These are phyloP conservation scores for Plagodis dolabraria DNA, from an alignment of 2,888 invertebrate species.

Conservation along the genomic window DNA sequence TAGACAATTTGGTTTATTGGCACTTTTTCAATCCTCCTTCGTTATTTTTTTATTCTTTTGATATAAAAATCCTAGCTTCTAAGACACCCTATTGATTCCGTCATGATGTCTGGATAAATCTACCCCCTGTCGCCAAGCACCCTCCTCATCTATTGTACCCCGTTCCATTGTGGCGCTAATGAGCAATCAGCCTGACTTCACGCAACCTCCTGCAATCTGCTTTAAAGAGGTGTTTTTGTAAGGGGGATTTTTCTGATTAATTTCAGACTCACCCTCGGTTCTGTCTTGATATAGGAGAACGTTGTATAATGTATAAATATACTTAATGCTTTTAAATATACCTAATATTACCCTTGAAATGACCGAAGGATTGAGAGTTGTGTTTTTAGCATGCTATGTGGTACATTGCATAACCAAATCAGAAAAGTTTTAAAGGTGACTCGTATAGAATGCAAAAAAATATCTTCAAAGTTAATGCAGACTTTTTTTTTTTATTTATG, in stretches of 20 bases:
- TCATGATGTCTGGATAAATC: constrained; percentile 8
- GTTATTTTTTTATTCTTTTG: not conserved
- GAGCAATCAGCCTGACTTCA: constrained; percentile 16
- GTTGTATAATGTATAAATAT: too few species aligned
- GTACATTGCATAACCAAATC: too few species aligned
- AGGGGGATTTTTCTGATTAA: constrained; percentile 6
- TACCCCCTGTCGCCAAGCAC: constrained; percentile 8
- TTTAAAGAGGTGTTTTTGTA: constrained; percentile 11
- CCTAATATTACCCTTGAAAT: not conserved
- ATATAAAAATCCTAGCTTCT: constrained; percentile 1
- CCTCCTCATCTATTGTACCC: constrained; percentile 8
- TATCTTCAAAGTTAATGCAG: too few species aligned
- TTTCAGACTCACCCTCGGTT: not conserved
- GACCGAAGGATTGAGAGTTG: too few species aligned
- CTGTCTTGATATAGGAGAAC: not conserved
- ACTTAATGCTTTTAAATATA: constrained; percentile 16
- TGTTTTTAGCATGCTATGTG: too few species aligned
- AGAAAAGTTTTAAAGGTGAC: too few species aligned
- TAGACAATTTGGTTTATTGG: too few species aligned
- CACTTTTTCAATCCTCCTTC: too few species aligned
- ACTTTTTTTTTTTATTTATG: too few species aligned
- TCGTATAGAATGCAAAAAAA: too few species aligned
- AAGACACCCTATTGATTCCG: constrained; percentile 1
- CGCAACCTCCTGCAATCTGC: constrained; percentile 11
- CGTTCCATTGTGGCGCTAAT: constrained; percentile 14